Evolutionary conservation across 2,888 invertebrate species (phyloP).

Genomic region (Lacanobia oleracea): DNA sequence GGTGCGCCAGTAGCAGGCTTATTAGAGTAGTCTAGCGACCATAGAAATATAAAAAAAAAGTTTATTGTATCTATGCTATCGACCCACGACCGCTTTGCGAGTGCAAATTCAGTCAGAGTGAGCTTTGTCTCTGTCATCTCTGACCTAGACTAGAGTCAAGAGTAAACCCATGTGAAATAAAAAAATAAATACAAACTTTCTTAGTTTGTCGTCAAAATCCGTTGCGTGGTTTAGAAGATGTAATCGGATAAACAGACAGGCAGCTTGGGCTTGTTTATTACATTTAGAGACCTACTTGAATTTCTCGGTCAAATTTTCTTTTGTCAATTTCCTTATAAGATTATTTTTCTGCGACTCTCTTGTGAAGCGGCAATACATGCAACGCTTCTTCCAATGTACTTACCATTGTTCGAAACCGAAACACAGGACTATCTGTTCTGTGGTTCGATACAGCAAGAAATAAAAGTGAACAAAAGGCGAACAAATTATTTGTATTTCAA

Average conservation of each 20-base stretch:
- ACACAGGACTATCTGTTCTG: no score
- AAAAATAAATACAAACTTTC: no score
- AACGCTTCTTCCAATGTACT: neutral
- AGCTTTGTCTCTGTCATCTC: no score
- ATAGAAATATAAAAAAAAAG: no score
- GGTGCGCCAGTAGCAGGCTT: no score
- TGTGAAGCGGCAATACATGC: neutral
- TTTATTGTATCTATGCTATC: no score
- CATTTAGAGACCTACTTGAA: neutral
- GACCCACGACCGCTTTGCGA: neutral
- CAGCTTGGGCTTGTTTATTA: no score
- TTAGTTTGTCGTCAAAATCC: neutral
- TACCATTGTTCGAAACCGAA: neutral
- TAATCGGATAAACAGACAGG: neutral
- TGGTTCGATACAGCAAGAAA: neutral
- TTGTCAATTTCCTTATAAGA: neutral
- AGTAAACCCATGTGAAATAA: no score
- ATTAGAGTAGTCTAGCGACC: no score
- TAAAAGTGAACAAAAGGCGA: neutral
- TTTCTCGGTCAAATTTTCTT: neutral
- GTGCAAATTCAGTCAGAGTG: no score
- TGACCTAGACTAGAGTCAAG: no score
- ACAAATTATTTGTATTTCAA: no score
- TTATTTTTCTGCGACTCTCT: constrained; percentile 1
- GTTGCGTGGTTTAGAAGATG: neutral